Evolutionary conservation across 2,113 vertebrate species (phyloP).

Genomic region (Hippopotamus amphibius): DNA sequence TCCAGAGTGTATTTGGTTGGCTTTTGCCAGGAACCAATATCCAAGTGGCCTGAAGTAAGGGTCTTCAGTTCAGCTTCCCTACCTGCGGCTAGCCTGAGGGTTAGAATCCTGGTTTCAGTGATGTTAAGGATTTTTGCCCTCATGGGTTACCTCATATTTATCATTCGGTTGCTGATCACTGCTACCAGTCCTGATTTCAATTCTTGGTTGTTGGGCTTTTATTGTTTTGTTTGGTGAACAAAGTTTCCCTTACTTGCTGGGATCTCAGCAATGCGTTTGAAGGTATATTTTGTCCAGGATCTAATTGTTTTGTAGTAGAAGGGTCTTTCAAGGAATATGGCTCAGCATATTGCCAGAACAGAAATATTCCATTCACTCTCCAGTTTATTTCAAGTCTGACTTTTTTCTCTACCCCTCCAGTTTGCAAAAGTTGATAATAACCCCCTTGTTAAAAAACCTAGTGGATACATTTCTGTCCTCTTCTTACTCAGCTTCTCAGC

Average conservation of each 20-base stretch:
- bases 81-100: not conserved
- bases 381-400: not conserved
- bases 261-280: not conserved
- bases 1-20: not conserved
- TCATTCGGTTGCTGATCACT: not conserved
- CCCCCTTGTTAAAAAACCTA: not conserved
- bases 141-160: not conserved
- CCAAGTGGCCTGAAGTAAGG: not conserved
- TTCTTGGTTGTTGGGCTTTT: not conserved
- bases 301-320: constrained; percentile 22
- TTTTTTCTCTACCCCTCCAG: not conserved
- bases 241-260: not conserved
- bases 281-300: not conserved
- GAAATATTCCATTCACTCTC: not conserved
- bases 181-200: not conserved
- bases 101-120: not conserved
- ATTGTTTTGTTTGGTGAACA: constrained; percentile 1
- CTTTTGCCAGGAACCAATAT: not conserved
- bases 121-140: not conserved
- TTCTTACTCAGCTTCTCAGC: not conserved
- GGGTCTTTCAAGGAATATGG: not conserved
- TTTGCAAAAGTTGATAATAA: not conserved
- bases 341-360: not conserved
- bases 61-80: not conserved
- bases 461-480: not conserved